These are phyloP conservation scores for Eupithecia insigniata DNA, from an alignment of 2,888 invertebrate genomes.

Conservation along the genomic window DNA sequence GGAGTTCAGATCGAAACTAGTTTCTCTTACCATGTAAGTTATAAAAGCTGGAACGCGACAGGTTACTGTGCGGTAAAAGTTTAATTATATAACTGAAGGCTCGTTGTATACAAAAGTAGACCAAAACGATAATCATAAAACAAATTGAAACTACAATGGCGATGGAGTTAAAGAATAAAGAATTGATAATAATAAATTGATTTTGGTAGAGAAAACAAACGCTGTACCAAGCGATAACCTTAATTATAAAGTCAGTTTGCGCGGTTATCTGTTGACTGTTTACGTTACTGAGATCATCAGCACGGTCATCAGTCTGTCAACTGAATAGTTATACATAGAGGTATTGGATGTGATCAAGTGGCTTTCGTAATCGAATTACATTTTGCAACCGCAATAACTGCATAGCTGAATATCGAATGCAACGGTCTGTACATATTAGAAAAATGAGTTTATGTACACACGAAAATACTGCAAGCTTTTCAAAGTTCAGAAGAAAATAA, in stretches of 20 bases:
- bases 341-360: constrained; percentile 23
- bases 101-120: constrained; percentile 19
- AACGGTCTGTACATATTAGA: background rate
- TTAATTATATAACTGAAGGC: constrained; percentile 26
- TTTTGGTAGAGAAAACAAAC: background rate
- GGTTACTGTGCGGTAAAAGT: constrained; percentile 28
- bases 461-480: too few species aligned
- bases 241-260: constrained; percentile 29
- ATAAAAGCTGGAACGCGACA: constrained; percentile 24
- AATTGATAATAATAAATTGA: constrained; percentile 5
- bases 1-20: constrained; percentile 39
- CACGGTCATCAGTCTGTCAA: constrained; percentile 52
- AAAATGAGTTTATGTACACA: background rate
- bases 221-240: constrained; percentile 21
- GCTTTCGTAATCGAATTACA: constrained; percentile 35
- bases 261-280: constrained; percentile 39
- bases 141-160: constrained; percentile 12
- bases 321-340: constrained; percentile 14
- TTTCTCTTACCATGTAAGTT: constrained; percentile 41
- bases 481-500: background rate
- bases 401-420: constrained; percentile 32
- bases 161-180: constrained; percentile 2
- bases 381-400: constrained; percentile 33
- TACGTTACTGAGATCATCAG: constrained; percentile 54
- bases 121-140: constrained; percentile 8